Evolutionary conservation across 2,888 invertebrate species (phyloP), one percentile per base, ranked within the genome.

Genomic region (Macrophya annulata): DNA sequence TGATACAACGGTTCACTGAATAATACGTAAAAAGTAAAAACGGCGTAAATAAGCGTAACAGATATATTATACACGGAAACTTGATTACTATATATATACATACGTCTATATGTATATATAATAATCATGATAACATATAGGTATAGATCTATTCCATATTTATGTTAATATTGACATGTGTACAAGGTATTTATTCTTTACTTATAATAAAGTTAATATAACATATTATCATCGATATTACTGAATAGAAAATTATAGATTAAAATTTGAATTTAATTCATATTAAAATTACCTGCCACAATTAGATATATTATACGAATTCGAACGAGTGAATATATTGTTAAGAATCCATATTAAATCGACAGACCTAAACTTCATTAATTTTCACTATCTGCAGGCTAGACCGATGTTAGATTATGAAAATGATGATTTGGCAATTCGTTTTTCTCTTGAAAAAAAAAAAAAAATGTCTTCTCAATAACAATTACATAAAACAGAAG

Each of bases 111-210:
- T 55, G 55, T 81, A 84, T 65, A 84, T 59, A 84, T 81, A n/a
- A 65, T 84, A 86, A 82, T 84, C 62, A 68, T 76, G 85, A 45
- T 31, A 31, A 65, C 25, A 77, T 83, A 85, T 59, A 83, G 77
- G 86, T 84, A 87, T 84, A 87, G 48, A 59, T 48, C 25, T 62
- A 72, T 82, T 12, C 43, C 68, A 68, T 51, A 59, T 43, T 85
- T 31, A 31, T 31, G 77, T 86, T 83, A 88, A 85, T 87, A 89
- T 88, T 86, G 87, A 89, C 89, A 88, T 87, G 89, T 88, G 88
- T 89, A 89, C 89, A 88, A 79, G 71, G 86, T 74, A 65, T 85
- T 87, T 31, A 31, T 76, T 37, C 45, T 77, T 85, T 43, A 81
- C 12, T 86, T 81, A 76, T 85, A 79, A 43, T 85, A 83, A 76